phyloP scores from a whole-genome alignment of 2,113 vertebrate genomes.

The Mobula hypostoma region DNA sequence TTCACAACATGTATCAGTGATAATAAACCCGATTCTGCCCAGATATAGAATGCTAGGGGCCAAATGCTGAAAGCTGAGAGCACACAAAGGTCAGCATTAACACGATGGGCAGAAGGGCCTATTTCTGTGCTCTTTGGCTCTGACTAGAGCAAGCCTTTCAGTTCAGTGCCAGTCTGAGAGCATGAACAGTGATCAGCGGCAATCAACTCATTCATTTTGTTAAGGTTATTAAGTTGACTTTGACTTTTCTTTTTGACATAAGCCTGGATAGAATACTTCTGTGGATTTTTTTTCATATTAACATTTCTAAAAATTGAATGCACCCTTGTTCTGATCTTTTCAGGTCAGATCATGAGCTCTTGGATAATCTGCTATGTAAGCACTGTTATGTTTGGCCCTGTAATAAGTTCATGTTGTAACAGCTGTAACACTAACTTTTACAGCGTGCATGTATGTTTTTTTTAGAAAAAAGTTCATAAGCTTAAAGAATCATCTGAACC shows the following conservation, averaged over 20 bases:
- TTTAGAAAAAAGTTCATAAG: neutral
- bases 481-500: neutral
- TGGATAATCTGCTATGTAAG: neutral
- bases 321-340: neutral
- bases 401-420: slow-evolving; percentile 22
- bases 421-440: neutral
- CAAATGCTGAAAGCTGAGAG: too few relatives aligned
- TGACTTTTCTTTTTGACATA: neutral
- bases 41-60: too few relatives aligned
- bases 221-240: neutral
- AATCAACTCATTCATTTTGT: neutral
- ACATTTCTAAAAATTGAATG: neutral
- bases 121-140: too few relatives aligned
- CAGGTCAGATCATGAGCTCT: neutral
- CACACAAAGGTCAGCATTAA: too few relatives aligned
- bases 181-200: neutral
- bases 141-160: neutral
- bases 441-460: neutral
- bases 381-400: neutral
- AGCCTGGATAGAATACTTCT: neutral
- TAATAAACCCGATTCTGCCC: too few relatives aligned
- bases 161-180: neutral
- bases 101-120: too few relatives aligned
- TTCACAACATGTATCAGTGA: too few relatives aligned
- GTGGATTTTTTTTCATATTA: neutral